Conservation (phyloP, 1,140 invertebrate species). For the Drosophila sulfurigaster region DNA sequence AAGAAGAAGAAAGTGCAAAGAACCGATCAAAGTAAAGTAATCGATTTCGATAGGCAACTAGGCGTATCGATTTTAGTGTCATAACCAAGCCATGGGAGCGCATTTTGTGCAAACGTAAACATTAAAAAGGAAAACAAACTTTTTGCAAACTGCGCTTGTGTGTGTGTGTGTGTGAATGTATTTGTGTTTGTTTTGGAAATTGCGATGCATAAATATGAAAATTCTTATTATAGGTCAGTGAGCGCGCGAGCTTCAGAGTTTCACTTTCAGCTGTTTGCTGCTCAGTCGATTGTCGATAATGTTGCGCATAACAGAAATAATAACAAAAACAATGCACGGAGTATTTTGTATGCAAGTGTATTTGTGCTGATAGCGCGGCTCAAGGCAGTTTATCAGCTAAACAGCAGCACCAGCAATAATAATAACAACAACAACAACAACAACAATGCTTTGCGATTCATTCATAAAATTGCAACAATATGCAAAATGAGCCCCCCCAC, state of each 20-base stretch:
- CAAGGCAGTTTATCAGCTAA: conserved; percentile 77
- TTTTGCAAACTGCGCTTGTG: neutral
- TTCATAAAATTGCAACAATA: conserved; percentile 67
- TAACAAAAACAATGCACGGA: conserved; percentile 35
- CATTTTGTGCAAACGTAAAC: neutral
- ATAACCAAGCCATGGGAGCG: neutral
- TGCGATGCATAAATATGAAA: conserved; percentile 63
- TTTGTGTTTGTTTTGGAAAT: neutral
- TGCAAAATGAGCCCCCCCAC: conserved; percentile 38
- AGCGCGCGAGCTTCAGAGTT: conserved; percentile 56
- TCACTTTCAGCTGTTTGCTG: conserved; percentile 64
- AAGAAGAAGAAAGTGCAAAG: neutral
- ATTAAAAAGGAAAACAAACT: neutral
- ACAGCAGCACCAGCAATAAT: conserved; percentile 23
- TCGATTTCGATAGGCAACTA: too few species aligned
- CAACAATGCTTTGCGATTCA: conserved; percentile 59
- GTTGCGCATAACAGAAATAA: conserved; percentile 24
- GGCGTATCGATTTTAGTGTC: too few species aligned
- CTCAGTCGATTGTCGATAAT: conserved; percentile 58
- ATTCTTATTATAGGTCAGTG: conserved; percentile 81
- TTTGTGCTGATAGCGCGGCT: conserved; percentile 54
- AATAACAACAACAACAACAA: conserved; percentile 33
- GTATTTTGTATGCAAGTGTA: conserved; percentile 1
- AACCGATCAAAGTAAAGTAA: neutral
- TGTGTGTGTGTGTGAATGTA: neutral